Conservation (phyloP, 2,888 invertebrate species). For the Troglohyphantes excavatus region DNA sequence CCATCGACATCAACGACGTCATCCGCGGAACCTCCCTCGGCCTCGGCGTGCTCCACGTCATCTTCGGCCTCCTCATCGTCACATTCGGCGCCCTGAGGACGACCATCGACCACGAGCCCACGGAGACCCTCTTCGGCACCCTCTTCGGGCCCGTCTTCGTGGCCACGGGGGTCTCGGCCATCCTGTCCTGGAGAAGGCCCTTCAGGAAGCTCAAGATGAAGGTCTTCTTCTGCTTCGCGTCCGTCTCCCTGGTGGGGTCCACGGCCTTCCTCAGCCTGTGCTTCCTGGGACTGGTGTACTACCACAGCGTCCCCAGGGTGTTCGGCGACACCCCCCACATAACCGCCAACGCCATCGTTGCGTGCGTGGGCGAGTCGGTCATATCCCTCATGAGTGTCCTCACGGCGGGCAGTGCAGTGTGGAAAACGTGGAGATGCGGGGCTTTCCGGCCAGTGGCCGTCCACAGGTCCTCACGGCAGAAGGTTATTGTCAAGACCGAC, state of each 20-base stretch:
- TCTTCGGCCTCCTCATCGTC: conserved; percentile 71
- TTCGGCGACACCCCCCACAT: conserved; percentile 47
- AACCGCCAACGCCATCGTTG: conserved; percentile 65
- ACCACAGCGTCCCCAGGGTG: conserved; percentile 46
- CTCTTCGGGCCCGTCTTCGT: conserved; percentile 76
- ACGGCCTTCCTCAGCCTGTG: conserved; percentile 39
- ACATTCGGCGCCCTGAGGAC: conserved; percentile 65
- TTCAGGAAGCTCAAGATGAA: conserved; percentile 65
- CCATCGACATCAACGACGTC: conserved; percentile 69
- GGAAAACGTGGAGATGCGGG: conserved; percentile 35
- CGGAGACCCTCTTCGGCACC: conserved; percentile 54
- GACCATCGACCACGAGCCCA: conserved; percentile 53
- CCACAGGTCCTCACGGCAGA: conserved; percentile 43
- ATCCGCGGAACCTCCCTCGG: conserved; percentile 75
- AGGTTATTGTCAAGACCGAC: conserved; percentile 69
- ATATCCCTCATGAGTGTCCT: conserved; percentile 35
- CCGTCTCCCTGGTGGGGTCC: conserved; percentile 35
- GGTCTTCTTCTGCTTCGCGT: conserved; percentile 45
- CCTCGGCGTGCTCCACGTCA: conserved; percentile 69
- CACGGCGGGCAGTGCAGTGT: conserved; percentile 49
- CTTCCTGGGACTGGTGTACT: conserved; percentile 44
- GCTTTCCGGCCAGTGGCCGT: conserved; percentile 20
- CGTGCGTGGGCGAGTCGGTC: conserved; percentile 51
- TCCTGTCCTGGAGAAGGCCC: conserved; percentile 65
- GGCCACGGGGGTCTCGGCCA: conserved; percentile 63